Base-by-base conservation (phyloP, 2,888 invertebrate species). In the Coelinius sp. region DNA sequence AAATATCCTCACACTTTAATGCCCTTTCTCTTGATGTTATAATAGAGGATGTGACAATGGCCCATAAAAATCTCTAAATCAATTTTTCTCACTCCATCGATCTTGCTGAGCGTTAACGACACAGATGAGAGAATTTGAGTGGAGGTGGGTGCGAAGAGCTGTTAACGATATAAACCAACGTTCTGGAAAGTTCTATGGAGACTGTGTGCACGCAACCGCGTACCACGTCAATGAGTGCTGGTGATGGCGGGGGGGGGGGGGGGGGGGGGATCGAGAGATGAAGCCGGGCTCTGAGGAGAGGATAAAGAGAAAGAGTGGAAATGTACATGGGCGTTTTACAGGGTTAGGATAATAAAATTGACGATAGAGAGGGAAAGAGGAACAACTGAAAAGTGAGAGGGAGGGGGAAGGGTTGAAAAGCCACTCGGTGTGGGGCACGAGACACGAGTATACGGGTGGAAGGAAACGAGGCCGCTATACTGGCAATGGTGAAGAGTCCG, bases 81-180 rank as follows among this genome's bases (percentile, higher is more conserved):
- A 77, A 75, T 77, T 74, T 77, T 73, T 59, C 31, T 17, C 67
- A 70, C 70, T 68, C 74, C 62, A 77, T 76, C 73, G 73, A 75
- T 77, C 71, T 73, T 76, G 73, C 76, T 77, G 69, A 77, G 75
- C 69, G 74, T 68, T 52, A 65, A 67, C 56, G 72, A 72, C 70
- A 74, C 68, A 49, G 52, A 71, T 59, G 73, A 69, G 73, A 69
- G 68, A 73, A 44, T 14, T 31, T 31, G 56, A 71, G 59, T 49
- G 38, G 68, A 62, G 62, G 35, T 14, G 62, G 44, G 68, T 68
- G 66, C 69, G 73, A 69, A 73, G 75, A 69, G 77, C 77, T 77
- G 76, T 76, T 74, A 76, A 75, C 76, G 75, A 73, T 72, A 72
- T 76, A 75, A 77, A 76, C 71, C 73, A 76, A 74, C 73, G 73